Evolutionary conservation across 2,888 invertebrate species (phyloP).

Genomic region (Rhingia campestris): DNA sequence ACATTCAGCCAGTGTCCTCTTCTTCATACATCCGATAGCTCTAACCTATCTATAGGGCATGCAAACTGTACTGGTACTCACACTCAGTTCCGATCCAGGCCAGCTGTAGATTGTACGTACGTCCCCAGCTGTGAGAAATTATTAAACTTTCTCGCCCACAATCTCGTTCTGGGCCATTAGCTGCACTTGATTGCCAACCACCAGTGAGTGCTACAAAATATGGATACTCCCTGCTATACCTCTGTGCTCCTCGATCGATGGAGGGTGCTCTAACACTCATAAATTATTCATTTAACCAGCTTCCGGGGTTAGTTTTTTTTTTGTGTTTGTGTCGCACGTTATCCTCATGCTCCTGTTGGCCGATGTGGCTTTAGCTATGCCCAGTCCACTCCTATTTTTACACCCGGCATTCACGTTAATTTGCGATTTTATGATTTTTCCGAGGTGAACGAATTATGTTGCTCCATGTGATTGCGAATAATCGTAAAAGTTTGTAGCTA

Average conservation of each 20-base stretch:
- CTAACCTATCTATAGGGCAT: too few relatives aligned
- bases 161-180: conserved; percentile 53
- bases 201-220: conserved; percentile 1
- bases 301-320: conserved; percentile 4
- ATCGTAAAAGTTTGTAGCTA: neutral
- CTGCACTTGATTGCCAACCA: conserved; percentile 51
- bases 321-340: neutral
- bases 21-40: too few relatives aligned
- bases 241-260: conserved; percentile 28
- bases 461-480: neutral
- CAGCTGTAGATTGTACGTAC: neutral
- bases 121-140: conserved; percentile 35
- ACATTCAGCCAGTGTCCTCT: neutral
- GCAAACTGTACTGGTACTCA: neutral
- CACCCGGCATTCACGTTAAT: conserved; percentile 33
- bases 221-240: neutral
- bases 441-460: conserved; percentile 32
- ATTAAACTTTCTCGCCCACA: conserved; percentile 54
- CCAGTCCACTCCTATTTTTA: conserved; percentile 10
- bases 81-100: neutral
- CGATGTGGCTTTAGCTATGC: neutral
- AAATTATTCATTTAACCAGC: conserved; percentile 64
- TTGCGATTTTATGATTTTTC: conserved; percentile 47
- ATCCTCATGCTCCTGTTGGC: neutral
- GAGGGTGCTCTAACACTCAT: conserved; percentile 38